Base-by-base conservation (phyloP, 64 coral and sea anemone genomes). In the Astreopora myriophthalma region DNA sequence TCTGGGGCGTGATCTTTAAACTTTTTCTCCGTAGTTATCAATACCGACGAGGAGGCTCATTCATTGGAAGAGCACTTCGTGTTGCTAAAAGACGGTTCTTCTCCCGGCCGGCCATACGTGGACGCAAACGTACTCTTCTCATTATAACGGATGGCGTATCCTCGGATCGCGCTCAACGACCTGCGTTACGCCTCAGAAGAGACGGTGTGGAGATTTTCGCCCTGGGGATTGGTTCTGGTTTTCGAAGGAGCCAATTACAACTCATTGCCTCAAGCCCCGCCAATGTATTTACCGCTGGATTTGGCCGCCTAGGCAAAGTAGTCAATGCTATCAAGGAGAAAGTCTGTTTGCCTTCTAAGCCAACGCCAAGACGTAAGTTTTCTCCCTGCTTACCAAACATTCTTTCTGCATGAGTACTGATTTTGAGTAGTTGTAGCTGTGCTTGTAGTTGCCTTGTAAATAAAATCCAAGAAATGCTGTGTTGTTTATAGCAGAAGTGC, bases 121-220 rank as follows among this genome's bases (percentile, higher is more conserved):
- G 57, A 42, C 80, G 90, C 12, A 92, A 86, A 69, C 30, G 83
- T 16, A 60, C 57, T 16, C 70, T 92, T 4, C 38, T 92, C 48
- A 69, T 92, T 16, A 74, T 92, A 32, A 76, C 90, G 1, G 90
- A 92, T 22, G 90, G 90, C 11, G 40, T 28, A 16, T 92, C 90
- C 16, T 44, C 68, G 30, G 81, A 86, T 28, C 9, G 76, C 65
- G 90, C 76, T 64, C n/a, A 22, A 20, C 1, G 69, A 19, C 80
- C 80, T 32, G 90, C 90, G 28, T 32, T 32, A 30, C 32, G 66
- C 37, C 62, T 92, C 12, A 74, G 44, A 33, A 71, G 49, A 20
- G 32, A 44, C 8, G 90, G 90, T 29, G 90, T 92, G 19, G 79
- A 92, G 42, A 26, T 92, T 14, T 74, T 85, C 25, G 70, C 90